Conservation (phyloP, 2,113 vertebrate genomes). For the Petrocephalus microphthalmus region DNA sequence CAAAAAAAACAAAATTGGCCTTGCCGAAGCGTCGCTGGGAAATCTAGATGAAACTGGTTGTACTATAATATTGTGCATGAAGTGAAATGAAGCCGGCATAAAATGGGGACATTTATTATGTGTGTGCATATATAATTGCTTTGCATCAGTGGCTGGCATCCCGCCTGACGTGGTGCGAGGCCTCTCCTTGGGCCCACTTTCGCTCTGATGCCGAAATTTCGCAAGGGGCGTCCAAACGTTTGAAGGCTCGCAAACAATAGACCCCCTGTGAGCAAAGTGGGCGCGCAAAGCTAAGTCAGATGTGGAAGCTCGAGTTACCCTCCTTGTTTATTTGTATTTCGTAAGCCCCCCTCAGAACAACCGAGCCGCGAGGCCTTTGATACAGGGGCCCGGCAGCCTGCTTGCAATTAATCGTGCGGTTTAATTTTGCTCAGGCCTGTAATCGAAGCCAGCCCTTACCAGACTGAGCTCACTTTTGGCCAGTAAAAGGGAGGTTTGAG, state of each 20-base stretch:
- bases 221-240: constrained; percentile 27
- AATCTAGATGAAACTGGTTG: constrained; percentile 7
- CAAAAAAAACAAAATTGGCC: neutral
- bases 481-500: neutral
- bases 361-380: constrained; percentile 34
- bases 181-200: neutral
- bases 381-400: constrained; percentile 40
- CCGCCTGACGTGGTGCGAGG: neutral
- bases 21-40: neutral
- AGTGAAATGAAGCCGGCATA: constrained; percentile 24
- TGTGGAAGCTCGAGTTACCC: constrained; percentile 31
- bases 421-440: constrained; percentile 36
- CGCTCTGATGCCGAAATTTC: constrained; percentile 20
- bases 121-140: constrained; percentile 26
- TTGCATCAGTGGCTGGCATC: constrained; percentile 2
- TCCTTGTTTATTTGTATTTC: constrained; percentile 33
- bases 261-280: constrained; percentile 25
- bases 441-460: constrained; percentile 49
- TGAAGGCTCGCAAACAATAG: constrained; percentile 32
- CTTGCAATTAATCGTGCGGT: constrained; percentile 45
- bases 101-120: neutral
- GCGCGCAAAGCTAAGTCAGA: constrained; percentile 47
- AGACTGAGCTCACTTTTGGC: constrained; percentile 7
- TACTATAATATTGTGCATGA: constrained; percentile 28
- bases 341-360: constrained; percentile 30